A percentile compares a stretch with the other conserved stretches of the same genome.
Conservation (phyloP, 2,888 invertebrate genomes). For the Sesia apiformis region DNA sequence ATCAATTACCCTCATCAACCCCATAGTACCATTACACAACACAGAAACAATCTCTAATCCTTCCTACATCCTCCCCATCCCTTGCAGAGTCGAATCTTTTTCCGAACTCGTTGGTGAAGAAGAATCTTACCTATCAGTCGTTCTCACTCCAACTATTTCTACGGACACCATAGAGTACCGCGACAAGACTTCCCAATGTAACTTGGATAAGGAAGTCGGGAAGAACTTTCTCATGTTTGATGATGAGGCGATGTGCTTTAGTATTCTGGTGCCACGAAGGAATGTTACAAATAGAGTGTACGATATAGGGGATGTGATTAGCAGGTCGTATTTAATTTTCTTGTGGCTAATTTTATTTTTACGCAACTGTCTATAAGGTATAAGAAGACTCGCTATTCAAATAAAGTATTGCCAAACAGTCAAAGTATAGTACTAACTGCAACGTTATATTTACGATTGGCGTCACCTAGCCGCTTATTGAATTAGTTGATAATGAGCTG, state of each 20-base stretch:
- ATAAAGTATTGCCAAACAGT: too few species aligned
- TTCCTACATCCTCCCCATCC: not conserved
- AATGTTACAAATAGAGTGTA: slow-evolving; percentile 33
- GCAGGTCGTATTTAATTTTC: slow-evolving; percentile 32
- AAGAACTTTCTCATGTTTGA: slow-evolving; percentile 57
- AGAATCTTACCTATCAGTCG: slow-evolving; percentile 24
- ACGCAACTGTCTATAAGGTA: too few species aligned
- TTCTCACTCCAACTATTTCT: slow-evolving; percentile 19
- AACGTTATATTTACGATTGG: too few species aligned
- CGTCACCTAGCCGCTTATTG: too few species aligned
- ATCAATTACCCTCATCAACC: too few species aligned
- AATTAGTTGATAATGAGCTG: too few species aligned
- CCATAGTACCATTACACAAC: too few species aligned
- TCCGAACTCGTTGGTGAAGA: slow-evolving; percentile 9
- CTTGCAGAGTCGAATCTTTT: slow-evolving; percentile 37
- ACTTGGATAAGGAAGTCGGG: slow-evolving; percentile 42
- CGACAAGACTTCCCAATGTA: slow-evolving; percentile 49
- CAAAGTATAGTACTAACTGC: too few species aligned
- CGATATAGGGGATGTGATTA: slow-evolving; percentile 51
- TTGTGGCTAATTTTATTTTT: too few species aligned
- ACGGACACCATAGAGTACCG: slow-evolving; percentile 20
- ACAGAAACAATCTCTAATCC: too few species aligned
- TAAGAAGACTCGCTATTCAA: too few species aligned
- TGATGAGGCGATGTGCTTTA: slow-evolving; percentile 32
- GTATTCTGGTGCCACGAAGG: slow-evolving; percentile 34